Conservation (phyloP, 23 tunicate genomes). For the Oikopleura dioica region DNA sequence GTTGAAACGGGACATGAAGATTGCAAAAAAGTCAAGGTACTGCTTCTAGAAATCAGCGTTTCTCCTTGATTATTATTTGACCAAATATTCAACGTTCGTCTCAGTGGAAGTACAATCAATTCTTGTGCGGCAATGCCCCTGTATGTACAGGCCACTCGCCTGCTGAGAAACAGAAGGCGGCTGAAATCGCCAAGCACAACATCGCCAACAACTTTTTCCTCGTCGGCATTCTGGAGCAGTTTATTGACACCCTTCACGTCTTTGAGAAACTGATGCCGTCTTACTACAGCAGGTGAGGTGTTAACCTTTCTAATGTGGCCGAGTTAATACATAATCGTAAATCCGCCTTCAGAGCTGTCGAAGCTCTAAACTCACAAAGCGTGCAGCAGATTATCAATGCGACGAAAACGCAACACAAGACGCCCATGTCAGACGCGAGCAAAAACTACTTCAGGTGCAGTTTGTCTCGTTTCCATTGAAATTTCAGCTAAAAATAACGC, state of each 20-base stretch:
- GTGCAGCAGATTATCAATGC: slow-evolving; percentile 11
- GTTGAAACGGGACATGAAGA: slow-evolving; percentile 21
- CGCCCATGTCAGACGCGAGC: slow-evolving; percentile 32
- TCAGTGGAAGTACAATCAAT: slow-evolving; percentile 51
- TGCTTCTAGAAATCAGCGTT: no score
- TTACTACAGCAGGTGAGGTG: slow-evolving; percentile 29
- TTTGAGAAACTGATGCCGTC: slow-evolving; percentile 34
- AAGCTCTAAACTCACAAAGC: background rate
- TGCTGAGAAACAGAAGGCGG: background rate
- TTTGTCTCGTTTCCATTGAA: background rate
- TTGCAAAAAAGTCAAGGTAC: slow-evolving; percentile 24
- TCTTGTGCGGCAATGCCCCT: slow-evolving; percentile 39
- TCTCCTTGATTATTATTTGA: no score
- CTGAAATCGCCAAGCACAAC: slow-evolving; percentile 1
- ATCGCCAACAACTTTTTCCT: slow-evolving; percentile 30
- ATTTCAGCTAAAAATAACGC: background rate
- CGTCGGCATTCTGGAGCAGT: slow-evolving; percentile 71
- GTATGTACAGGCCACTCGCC: slow-evolving; percentile 1
- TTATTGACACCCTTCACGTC: slow-evolving; percentile 38
- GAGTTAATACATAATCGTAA: no score
- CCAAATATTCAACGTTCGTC: no score
- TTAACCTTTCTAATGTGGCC: slow-evolving; percentile 25
- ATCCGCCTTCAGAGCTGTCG: slow-evolving; percentile 12
- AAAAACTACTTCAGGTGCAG: slow-evolving; percentile 20
- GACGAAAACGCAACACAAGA: slow-evolving; percentile 41